A percentile compares a stretch with the other conserved stretches of the same genome.
Evolutionary conservation across 1,140 invertebrate species (phyloP).

Genomic region (Asbolus verrucosus): DNA sequence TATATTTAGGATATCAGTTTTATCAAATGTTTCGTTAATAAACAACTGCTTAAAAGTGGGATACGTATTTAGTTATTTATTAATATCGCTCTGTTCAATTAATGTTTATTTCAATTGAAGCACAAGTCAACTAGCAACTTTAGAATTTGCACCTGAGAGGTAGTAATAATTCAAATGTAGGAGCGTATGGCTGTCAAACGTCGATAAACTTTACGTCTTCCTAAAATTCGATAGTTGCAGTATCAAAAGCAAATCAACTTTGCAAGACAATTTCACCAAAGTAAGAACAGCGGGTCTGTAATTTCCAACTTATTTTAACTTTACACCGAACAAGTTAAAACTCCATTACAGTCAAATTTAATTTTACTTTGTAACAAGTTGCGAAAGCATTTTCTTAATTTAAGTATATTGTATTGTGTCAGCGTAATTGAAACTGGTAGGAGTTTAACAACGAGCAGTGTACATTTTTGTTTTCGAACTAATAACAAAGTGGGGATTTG

Average conservation of each 20-base stretch:
- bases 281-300: conserved; percentile 15
- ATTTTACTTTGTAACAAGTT: conserved; percentile 48
- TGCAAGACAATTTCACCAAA: conserved; percentile 10
- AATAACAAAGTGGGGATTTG: too few relatives aligned
- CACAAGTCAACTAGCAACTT: too few relatives aligned
- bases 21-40: too few relatives aligned
- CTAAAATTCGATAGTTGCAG: not conserved
- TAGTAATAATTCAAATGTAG: too few relatives aligned
- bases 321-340: conserved; percentile 45
- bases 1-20: too few relatives aligned
- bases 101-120: too few relatives aligned
- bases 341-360: conserved; percentile 51
- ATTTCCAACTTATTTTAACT: conserved; percentile 37
- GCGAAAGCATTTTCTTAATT: conserved; percentile 47
- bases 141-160: too few relatives aligned
- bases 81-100: too few relatives aligned
- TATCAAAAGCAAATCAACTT: not conserved
- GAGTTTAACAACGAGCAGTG: conserved; percentile 15
- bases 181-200: too few relatives aligned
- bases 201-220: too few relatives aligned
- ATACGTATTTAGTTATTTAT: too few relatives aligned
- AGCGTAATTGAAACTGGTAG: conserved; percentile 40
- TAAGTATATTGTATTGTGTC: conserved; percentile 49
- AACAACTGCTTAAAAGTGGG: too few relatives aligned
- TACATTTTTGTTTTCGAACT: conserved; percentile 6